Evolutionary conservation across 92 coral and sea anemone genomes (phyloP).

Genomic region (Palythoa caribaeorum): DNA sequence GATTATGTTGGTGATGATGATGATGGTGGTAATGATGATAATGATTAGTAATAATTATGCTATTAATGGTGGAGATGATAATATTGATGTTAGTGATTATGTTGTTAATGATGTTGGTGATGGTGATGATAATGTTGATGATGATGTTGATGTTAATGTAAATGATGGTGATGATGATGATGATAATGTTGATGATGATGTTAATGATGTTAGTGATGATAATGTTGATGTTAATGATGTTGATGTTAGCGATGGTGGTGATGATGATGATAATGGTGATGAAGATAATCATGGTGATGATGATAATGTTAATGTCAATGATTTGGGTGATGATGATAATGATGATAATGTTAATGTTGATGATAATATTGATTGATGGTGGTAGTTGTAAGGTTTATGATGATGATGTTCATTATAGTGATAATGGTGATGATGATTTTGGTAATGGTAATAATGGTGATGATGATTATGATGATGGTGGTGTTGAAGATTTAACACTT

Average conservation of each 20-base stretch:
- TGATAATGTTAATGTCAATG: not conserved
- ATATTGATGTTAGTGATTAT: not conserved
- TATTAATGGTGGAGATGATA: slow-evolving; percentile 36
- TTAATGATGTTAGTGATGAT: too few species aligned
- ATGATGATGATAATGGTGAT: not conserved
- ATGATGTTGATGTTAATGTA: not conserved
- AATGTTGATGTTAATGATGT: not conserved
- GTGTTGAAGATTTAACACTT: not conserved
- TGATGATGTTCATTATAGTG: too few species aligned
- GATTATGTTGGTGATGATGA: not conserved
- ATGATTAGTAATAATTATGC: not conserved
- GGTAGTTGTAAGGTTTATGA: too few species aligned
- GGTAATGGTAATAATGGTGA: too few species aligned
- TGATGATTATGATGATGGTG: too few species aligned
- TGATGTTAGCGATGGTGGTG: not conserved
- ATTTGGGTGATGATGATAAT: not conserved
- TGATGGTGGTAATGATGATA: not conserved
- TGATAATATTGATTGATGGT: too few species aligned
- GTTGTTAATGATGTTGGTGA: not conserved
- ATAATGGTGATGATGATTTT: not conserved
- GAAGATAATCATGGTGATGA: not conserved
- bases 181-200: not conserved
- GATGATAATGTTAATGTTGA: not conserved
- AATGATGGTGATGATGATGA: not conserved
- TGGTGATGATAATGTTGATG: not conserved